Conservation (phyloP, 2,113 vertebrate genomes). For the Cisticola juncidis region DNA sequence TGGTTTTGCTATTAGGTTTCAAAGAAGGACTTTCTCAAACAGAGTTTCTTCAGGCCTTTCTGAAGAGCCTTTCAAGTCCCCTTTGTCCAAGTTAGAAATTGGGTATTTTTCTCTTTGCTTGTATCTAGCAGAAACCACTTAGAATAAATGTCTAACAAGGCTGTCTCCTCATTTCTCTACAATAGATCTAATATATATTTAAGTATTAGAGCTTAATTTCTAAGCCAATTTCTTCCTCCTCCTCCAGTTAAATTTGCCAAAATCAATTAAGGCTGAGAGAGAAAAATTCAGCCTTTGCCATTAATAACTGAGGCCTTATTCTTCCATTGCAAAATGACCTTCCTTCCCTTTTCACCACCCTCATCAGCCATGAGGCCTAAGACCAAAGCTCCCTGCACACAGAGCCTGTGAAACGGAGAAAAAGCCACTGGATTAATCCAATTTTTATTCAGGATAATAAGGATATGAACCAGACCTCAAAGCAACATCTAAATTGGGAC, state of each 20-base stretch:
- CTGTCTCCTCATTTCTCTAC: not conserved
- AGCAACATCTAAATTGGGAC: not conserved
- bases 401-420: not conserved
- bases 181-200: not conserved
- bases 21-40: not conserved
- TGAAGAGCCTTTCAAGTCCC: not conserved
- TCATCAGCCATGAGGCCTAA: not conserved
- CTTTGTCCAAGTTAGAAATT: not conserved
- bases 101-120: not conserved
- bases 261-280: slow-evolving; percentile 23
- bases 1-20: slow-evolving; percentile 8
- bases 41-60: not conserved
- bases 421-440: not conserved
- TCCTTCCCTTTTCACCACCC: not conserved
- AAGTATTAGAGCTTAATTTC: not conserved
- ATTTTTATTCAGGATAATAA: not conserved
- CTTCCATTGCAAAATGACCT: not conserved
- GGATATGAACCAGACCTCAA: not conserved
- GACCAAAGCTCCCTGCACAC: not conserved
- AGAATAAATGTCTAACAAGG: not conserved
- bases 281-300: slow-evolving; percentile 23
- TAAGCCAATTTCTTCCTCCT: slow-evolving; percentile 20
- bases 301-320: not conserved
- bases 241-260: slow-evolving; percentile 6
- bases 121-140: not conserved